Base-by-base conservation (phyloP, 2,113 vertebrate species). In the Nycticorax nycticorax region DNA sequence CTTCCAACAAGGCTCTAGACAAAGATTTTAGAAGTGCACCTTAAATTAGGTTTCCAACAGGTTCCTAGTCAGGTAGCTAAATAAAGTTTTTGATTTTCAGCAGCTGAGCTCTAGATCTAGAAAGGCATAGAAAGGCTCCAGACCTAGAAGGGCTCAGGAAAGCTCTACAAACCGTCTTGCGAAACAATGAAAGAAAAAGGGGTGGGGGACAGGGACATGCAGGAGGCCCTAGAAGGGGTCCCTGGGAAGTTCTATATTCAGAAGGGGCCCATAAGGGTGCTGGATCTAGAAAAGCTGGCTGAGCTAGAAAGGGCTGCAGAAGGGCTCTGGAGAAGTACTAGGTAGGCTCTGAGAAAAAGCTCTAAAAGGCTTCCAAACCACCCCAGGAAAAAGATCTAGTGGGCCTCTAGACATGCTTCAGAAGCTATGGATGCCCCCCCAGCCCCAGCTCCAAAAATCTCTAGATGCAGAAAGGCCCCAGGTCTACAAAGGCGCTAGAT, bases 171-270 rank as follows among this genome's bases (percentile, higher is more conserved):
- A 80, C 14, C 11, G 12, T 73, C 43, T 67, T 66, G 30, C 39
- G 69, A 69, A 75, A 50, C 19, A 50, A 32, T 7, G 52, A 43
- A 27, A 26, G 14, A 57, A 48, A 16, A 30, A 10, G 4, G 7
- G 6, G 13, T 26, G 12, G 11, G 16, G 45, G 23, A 48, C 1
- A 4, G 3, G 23, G 21, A 64, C 1, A 1, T 47, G 48, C 62
- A 85, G 55, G 28, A 72, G 17, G 24, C 5, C 41, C 68, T 39
- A 32, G 32, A 57, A 39, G 41, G 33, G 12, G 37, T 37, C 33
- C 33, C 55, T 57, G 41, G 12, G 62, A 62, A 74, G 74, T 35
- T 73, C 19, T 59, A 2, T 62, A 50, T 80, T 37, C 47, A 56
- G 60, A 63, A 63, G 56, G 32, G 20, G 14, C 24, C 74, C 32